Percentiles rank a stretch among this genome's conserved stretches.
Evolutionary conservation across 2,888 invertebrate genomes (phyloP).

Genomic region (Tenthredo distinguenda): DNA sequence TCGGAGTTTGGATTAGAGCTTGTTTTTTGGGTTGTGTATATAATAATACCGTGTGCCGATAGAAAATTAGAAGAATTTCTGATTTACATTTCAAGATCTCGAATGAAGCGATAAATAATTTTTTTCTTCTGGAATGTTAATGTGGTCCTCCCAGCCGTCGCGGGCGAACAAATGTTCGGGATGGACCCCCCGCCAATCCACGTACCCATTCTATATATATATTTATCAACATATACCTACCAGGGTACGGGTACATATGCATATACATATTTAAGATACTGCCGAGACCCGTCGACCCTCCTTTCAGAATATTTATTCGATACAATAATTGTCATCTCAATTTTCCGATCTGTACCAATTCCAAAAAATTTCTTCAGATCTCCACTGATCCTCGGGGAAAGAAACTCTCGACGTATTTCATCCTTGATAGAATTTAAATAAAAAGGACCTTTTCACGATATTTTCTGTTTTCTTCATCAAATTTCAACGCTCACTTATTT

Average conservation of each 20-base stretch:
- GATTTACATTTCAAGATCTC: constrained; percentile 73
- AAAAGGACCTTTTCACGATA: not conserved
- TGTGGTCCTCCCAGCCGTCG: constrained; percentile 64
- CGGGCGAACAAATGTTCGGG: constrained; percentile 66
- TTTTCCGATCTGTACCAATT: constrained; percentile 25
- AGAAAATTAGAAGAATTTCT: constrained; percentile 73
- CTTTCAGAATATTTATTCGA: constrained; percentile 32
- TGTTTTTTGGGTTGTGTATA: not conserved
- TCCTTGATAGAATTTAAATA: not conserved
- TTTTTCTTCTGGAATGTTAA: constrained; percentile 73
- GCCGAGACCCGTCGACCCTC: constrained; percentile 57
- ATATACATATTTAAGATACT: constrained; percentile 58
- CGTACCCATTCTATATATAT: constrained; percentile 57
- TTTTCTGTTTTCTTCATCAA: not conserved
- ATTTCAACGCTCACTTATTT: not conserved
- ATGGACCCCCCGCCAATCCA: constrained; percentile 70
- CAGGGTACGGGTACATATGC: not conserved
- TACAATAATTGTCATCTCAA: constrained; percentile 48
- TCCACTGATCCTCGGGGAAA: not conserved
- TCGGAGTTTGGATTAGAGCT: not conserved
- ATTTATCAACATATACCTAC: constrained; percentile 20
- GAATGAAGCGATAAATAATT: constrained; percentile 76
- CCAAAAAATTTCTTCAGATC: not conserved
- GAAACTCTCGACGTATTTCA: not conserved
- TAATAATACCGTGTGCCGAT: constrained; percentile 2